Conservation (phyloP, 2,113 vertebrate species). For the Chloropsis cyanopogon region DNA sequence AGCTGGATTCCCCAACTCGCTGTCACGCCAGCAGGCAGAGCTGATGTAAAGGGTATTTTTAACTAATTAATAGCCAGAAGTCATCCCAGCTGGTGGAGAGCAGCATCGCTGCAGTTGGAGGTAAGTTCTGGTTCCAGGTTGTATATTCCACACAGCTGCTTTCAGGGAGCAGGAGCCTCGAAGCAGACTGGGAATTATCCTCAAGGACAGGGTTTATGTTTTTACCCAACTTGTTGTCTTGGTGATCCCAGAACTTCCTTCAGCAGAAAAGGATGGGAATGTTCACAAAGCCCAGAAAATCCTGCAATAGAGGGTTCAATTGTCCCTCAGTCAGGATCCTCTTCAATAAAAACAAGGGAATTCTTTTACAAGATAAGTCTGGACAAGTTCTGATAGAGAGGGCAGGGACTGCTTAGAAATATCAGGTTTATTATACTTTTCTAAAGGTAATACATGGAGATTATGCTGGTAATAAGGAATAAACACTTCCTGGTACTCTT, state of each 20-base stretch:
- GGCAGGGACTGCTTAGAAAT: neutral
- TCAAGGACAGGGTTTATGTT: neutral
- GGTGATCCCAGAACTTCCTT: neutral
- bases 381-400: neutral
- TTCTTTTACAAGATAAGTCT: neutral
- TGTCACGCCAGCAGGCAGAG: neutral
- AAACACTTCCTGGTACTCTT: neutral
- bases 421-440: rapidly evolving
- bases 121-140: neutral
- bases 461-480: neutral
- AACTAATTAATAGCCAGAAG: neutral
- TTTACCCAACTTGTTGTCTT: neutral
- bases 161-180: neutral
- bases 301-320: neutral
- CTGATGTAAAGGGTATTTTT: neutral
- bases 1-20: neutral
- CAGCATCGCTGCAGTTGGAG: neutral
- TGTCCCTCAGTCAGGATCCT: neutral
- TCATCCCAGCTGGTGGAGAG: neutral
- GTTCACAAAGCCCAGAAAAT: neutral
- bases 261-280: neutral
- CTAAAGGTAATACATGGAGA: neutral
- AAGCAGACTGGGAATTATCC: neutral
- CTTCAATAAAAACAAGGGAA: neutral
- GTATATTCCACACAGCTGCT: rapidly evolving